Evolutionary conservation across 1,140 invertebrate species (phyloP).

Genomic region (Drosophila fuyamai): DNA sequence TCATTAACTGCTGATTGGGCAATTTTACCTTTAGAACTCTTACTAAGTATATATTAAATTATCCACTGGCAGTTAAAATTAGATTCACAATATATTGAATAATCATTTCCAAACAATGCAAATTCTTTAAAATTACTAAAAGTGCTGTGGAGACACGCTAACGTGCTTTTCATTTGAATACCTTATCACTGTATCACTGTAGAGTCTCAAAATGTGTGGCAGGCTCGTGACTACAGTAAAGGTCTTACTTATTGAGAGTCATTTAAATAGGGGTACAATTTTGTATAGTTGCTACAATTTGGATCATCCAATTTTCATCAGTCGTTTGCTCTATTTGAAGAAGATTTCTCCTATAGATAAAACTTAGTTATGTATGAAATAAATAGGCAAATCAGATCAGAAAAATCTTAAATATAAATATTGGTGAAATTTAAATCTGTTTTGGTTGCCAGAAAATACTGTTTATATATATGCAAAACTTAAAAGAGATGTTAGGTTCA

Average conservation of each 20-base stretch:
- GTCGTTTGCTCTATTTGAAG: no score
- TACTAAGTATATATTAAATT: background rate
- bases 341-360: no score
- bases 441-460: no score
- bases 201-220: conserved; percentile 22
- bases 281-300: no score
- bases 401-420: no score
- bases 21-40: background rate
- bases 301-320: no score
- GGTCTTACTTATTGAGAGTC: background rate
- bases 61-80: background rate
- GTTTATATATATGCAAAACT: no score
- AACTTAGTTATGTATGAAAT: no score
- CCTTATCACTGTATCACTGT: conserved; percentile 50
- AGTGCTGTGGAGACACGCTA: conserved; percentile 36
- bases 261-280: no score
- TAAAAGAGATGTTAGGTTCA: no score
- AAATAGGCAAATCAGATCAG: no score
- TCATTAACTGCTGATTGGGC: background rate
- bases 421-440: no score
- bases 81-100: background rate
- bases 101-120: conserved; percentile 9
- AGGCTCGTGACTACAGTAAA: conserved; percentile 42
- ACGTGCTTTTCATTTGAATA: conserved; percentile 57
- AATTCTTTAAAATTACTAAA: conserved; percentile 1